A percentile compares a stretch with the other conserved stretches of the same genome.
Evolutionary conservation across 1,140 invertebrate species (phyloP).

Genomic region (Copidosoma floridanum): DNA sequence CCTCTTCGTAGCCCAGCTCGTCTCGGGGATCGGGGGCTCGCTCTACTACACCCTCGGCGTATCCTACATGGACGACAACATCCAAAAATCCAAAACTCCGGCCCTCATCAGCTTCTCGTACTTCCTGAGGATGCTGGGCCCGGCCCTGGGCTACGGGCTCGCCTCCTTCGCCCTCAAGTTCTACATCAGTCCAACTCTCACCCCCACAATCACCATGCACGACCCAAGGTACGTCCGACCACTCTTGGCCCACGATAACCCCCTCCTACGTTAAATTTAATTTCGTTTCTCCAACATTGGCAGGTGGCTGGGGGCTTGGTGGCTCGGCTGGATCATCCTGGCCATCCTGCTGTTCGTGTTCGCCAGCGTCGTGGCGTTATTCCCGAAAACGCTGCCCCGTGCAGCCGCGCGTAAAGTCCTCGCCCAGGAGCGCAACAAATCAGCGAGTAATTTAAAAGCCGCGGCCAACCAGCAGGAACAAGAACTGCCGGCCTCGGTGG

Average conservation of each 20-base stretch:
- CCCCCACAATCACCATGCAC: conserved; percentile 65
- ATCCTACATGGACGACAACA: conserved; percentile 73
- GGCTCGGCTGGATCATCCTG: conserved; percentile 74
- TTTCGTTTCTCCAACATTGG: conserved; percentile 5
- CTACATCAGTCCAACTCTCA: conserved; percentile 69
- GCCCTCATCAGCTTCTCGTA: conserved; percentile 68
- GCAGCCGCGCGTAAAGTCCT: conserved; percentile 60
- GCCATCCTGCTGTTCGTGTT: conserved; percentile 65
- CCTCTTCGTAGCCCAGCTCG: conserved; percentile 65
- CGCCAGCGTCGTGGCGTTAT: conserved; percentile 63
- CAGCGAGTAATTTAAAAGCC: conserved; percentile 35
- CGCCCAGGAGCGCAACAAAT: conserved; percentile 50
- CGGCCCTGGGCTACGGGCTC: conserved; percentile 69
- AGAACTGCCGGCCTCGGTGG: conserved; percentile 53
- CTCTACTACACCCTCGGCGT: conserved; percentile 67
- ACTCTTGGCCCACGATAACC: too few relatives aligned
- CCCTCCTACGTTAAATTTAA: too few relatives aligned
- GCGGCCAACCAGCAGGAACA: conserved; percentile 42
- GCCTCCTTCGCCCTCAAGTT: conserved; percentile 69
- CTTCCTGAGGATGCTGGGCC: conserved; percentile 70
- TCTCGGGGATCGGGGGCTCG: conserved; percentile 67
- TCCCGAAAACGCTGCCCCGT: conserved; percentile 65
- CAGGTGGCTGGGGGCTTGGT: conserved; percentile 76
- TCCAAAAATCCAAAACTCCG: conserved; percentile 69
- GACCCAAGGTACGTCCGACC: conserved; percentile 64